Evolutionary conservation across 64 coral and sea anemone genomes (phyloP).

Genomic region (Cladopsammia gracilis): DNA sequence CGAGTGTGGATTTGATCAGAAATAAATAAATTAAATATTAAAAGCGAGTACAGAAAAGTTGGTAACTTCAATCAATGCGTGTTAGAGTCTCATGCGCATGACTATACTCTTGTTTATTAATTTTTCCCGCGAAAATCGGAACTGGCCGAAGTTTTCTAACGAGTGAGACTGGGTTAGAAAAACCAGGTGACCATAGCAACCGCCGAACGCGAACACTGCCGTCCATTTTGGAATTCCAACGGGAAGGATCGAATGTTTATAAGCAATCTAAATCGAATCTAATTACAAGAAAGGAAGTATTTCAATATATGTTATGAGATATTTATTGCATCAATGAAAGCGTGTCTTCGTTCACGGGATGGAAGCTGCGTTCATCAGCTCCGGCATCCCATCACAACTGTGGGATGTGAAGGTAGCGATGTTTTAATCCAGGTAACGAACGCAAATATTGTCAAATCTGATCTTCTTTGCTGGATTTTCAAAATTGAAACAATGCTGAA

Average conservation of each 20-base stretch:
- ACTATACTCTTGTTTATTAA: too few species aligned
- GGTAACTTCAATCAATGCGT: too few species aligned
- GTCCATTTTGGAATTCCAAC: constrained; percentile 12
- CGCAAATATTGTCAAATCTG: too few species aligned
- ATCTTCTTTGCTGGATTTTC: too few species aligned
- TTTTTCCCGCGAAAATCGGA: too few species aligned
- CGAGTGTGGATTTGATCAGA: too few species aligned
- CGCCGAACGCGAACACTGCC: constrained; percentile 9
- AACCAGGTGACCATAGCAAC: constrained; percentile 18
- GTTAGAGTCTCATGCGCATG: too few species aligned
- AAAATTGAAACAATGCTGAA: too few species aligned
- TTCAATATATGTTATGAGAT: background rate
- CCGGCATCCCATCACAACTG: constrained; percentile 50
- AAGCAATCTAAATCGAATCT: background rate
- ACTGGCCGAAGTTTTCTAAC: background rate
- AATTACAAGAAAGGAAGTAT: background rate
- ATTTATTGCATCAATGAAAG: constrained; percentile 56
- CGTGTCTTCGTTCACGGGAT: constrained; percentile 60
- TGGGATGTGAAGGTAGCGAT: constrained; percentile 74
- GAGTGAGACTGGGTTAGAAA: background rate
- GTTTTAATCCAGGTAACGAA: constrained; percentile 48
- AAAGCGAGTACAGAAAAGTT: too few species aligned
- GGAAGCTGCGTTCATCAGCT: constrained; percentile 68
- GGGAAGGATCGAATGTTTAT: constrained; percentile 15
- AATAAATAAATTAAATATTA: too few species aligned